Base-by-base conservation (phyloP, 2,888 invertebrate species). In the Periphyllus acericola region DNA sequence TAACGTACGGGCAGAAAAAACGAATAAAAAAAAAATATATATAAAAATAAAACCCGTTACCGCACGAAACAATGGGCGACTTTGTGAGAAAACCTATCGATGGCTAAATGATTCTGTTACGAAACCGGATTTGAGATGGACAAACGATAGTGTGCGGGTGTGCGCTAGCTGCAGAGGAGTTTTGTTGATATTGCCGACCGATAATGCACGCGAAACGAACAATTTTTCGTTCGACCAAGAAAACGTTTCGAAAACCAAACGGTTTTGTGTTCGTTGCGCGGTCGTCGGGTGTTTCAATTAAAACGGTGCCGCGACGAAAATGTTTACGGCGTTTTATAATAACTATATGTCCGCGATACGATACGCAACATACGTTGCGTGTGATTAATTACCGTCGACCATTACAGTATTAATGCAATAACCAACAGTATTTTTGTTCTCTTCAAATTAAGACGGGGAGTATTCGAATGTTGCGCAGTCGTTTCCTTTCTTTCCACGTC, bases 91-190 rank as follows among this genome's bases (percentile, higher is more conserved):
- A n/a, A 83, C 52, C 4, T n/a, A 29, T 40, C 82, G 71, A 74
- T 17, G 19, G 29, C 29, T 25, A 25, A 52, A 74, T n/a, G 74
- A 29, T 71, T 79, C 32, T 55, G 34, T 36, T 36, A 32, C 66
- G 46, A 84, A 85, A 85, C 85, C 78, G 85, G 85, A 85, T 79
- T 79, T 21, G 40, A 71, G 71, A 78, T 68, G 34, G 71, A 79
- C 68, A 46, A 78, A 40, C 46, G 76, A 84, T 68, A 25, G 40
- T 72, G n/a, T 29, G 32, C 32, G 71, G 3, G 25, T 1, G 68
- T 11, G 71, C 4, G 60, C 21, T n/a, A n/a, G 17, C n/a, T 9
- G 60, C 4, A 60, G 25, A 6, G 79, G 29, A 32, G 25, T 34
- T 25, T n/a, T n/a, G 14, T 80, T 66, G 25, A 60, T 80, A 34